Conservation (phyloP, 2,797 vertebrate species). For the Cynopterus sphinx region DNA sequence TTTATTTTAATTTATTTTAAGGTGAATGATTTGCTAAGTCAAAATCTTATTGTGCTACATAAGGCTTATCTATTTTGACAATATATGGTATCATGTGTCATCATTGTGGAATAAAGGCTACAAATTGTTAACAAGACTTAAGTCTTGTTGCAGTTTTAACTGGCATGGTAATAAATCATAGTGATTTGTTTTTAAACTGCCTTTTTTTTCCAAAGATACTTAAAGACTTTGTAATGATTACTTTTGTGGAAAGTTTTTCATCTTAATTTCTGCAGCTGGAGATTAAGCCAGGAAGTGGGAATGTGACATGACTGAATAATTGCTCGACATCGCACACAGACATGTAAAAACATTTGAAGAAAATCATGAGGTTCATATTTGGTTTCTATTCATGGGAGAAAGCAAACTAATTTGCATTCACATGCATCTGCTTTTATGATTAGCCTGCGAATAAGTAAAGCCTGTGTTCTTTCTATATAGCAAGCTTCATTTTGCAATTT, state of each 20-base stretch:
- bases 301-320: constrained; percentile 12
- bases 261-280: constrained; percentile 51
- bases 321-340: background rate
- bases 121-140: background rate
- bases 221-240: constrained; percentile 37
- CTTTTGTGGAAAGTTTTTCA: constrained; percentile 39
- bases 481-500: background rate
- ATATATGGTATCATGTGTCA: constrained; percentile 12
- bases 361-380: background rate
- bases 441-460: background rate
- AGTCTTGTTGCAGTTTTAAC: background rate
- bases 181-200: constrained; percentile 38
- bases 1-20: background rate
- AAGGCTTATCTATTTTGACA: background rate
- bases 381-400: background rate
- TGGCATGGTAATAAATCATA: constrained; percentile 23
- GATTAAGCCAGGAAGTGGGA: constrained; percentile 23
- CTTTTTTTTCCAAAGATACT: constrained; percentile 46
- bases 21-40: background rate
- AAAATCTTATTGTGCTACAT: background rate
- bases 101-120: background rate
- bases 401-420: background rate
- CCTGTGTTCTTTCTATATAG: background rate
- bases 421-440: constrained; percentile 7
- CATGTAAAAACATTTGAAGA: constrained; percentile 13